A percentile compares a stretch with the other conserved stretches of the same genome.
phyloP scores from a whole-genome alignment of 2,888 invertebrate genomes.

The Megalurothrips usitatus region DNA sequence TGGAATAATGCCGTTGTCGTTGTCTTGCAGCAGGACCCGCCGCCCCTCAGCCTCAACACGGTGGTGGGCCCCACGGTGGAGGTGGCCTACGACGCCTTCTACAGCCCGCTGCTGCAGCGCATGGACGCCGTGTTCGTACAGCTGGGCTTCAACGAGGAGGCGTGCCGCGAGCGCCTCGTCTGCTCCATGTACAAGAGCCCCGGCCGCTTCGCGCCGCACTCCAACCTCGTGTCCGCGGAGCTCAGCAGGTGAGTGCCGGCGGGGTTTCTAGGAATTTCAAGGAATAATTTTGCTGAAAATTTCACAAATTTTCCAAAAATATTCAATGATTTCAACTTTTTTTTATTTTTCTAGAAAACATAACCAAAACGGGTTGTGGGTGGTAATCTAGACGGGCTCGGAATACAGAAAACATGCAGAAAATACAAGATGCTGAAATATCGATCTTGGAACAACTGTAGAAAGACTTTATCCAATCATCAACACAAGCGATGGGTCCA shows the following conservation, averaged over 20 bases:
- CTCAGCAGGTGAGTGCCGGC: constrained; percentile 44
- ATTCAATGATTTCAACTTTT: too few species aligned
- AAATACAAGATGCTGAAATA: too few species aligned
- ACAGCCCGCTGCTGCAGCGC: constrained; percentile 44
- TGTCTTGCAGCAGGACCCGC: not conserved
- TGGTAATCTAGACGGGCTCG: too few species aligned
- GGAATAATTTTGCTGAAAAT: too few species aligned
- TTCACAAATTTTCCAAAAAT: too few species aligned
- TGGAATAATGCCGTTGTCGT: not conserved
- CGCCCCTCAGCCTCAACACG: not conserved
- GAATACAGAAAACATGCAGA: too few species aligned
- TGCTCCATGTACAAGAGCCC: constrained; percentile 47
- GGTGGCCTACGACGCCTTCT: constrained; percentile 44
- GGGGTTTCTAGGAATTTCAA: too few species aligned
- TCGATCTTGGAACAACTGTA: too few species aligned
- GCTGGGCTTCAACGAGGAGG: constrained; percentile 44
- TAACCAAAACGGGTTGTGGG: too few species aligned
- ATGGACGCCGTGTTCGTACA: constrained; percentile 45
- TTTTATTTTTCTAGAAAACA: too few species aligned
- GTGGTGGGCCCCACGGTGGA: constrained; percentile 31
- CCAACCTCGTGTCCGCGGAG: constrained; percentile 45
- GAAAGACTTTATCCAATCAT: too few species aligned
- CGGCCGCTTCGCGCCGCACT: constrained; percentile 44
- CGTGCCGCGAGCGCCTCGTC: constrained; percentile 45
- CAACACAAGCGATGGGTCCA: too few species aligned